Evolutionary conservation across 2,888 invertebrate genomes (phyloP), one percentile per base, ranked within the genome.

Genomic region (Cacoxenus indagator): DNA sequence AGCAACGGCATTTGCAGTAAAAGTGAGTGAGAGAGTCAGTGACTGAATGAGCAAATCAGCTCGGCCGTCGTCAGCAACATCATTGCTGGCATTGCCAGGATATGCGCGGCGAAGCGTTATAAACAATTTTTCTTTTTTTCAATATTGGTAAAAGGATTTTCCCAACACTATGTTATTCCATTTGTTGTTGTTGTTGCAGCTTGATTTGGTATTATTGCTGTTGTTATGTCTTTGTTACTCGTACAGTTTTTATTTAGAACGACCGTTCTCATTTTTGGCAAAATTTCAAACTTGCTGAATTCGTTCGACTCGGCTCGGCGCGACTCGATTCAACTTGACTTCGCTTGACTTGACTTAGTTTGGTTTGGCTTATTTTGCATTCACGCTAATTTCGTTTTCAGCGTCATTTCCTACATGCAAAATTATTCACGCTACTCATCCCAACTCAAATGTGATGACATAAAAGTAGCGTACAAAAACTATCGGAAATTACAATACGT

Each of bases 141-240:
- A 59, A 59, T 22, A 59, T 59, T 59, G 59, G 29, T n/a, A n/a
- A 31, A 31, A 59, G 31, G 59, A 59, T n/a, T 59, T 59, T 59
- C 19, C 8, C 45, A n/a, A 43, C 45, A 43, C 45, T 43, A n/a
- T n/a, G 45, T n/a, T 22, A 17, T 51, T 51, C 19, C 4, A 1
- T 37, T 22, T 51, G 9, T 51, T 51, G 45, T 43, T 43, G 45
- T 43, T 43, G n/a, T 43, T 11, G n/a, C 45, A n/a, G 2, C 14
- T 26, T 55, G 4, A 1, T 24, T 55, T 27, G 24, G 26, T 55
- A 26, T 17, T 26, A n/a, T n/a, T n/a, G n/a, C 24, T 55, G 51
- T 19, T 19, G 14, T 24, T 24, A 24, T 55, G 55, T 26, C 27
- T 27, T 55, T 55, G 55, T 9, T 55, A 55, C n/a, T n/a, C n/a